Conservation (phyloP, 2,797 vertebrate genomes). For the Phyllotis vaccarum region DNA sequence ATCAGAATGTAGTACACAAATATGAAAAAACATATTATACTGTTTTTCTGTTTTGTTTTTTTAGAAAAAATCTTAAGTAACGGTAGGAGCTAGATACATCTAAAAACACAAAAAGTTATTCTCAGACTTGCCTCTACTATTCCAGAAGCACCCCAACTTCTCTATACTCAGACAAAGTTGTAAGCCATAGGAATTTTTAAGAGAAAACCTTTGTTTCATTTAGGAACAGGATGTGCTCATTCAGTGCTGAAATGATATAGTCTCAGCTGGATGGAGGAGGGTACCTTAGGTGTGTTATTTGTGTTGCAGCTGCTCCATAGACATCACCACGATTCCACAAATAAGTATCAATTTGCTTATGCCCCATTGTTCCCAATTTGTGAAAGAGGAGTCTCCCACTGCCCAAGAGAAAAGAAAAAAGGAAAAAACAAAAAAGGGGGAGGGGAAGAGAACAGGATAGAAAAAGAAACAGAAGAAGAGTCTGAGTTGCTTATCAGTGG, state of each 20-base stretch:
- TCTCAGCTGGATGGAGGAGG: slow-evolving; percentile 79
- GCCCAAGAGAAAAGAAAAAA: slow-evolving; percentile 77
- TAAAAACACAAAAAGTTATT: slow-evolving; percentile 4
- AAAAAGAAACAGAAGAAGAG: slow-evolving; percentile 84
- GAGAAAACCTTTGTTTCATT: slow-evolving; percentile 64
- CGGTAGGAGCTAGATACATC: slow-evolving; percentile 14
- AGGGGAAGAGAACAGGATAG: slow-evolving; percentile 77
- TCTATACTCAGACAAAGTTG: slow-evolving; percentile 39
- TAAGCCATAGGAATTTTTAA: slow-evolving; percentile 56
- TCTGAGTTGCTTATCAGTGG: slow-evolving; percentile 83
- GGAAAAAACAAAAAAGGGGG: slow-evolving; percentile 57
- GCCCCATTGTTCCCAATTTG: slow-evolving; percentile 86
- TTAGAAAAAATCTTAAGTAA: slow-evolving; percentile 59
- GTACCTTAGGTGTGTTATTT: slow-evolving; percentile 84
- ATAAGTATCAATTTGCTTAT: slow-evolving; percentile 86
- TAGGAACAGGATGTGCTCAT: slow-evolving; percentile 71
- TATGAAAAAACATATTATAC: slow-evolving; percentile 49
- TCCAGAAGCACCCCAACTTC: slow-evolving; percentile 18
- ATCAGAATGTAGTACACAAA: slow-evolving; percentile 57
- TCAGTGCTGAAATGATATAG: slow-evolving; percentile 73
- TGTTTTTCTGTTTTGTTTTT: slow-evolving; percentile 17
- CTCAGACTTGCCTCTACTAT: slow-evolving; percentile 26
- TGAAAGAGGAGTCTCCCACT: slow-evolving; percentile 86
- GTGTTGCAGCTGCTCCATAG: slow-evolving; percentile 84
- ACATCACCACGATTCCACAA: slow-evolving; percentile 86